Percentiles rank a stretch among this genome's conserved stretches.
Conservation (phyloP, 2,797 vertebrate genomes). For the Mormyrus proboscirostris region DNA sequence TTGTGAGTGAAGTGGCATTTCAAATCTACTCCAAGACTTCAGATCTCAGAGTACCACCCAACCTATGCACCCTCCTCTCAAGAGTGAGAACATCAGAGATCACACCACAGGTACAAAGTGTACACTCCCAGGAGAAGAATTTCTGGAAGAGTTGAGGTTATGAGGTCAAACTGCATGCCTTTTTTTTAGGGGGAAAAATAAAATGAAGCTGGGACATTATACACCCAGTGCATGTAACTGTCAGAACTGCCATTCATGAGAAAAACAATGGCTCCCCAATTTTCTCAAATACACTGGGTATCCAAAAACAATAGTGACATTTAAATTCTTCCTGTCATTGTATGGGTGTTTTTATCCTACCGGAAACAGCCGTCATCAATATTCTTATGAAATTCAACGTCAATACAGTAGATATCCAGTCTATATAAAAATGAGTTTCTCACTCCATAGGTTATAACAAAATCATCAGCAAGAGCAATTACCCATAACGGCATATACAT, state of each 20-base stretch:
- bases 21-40: background rate
- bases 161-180: slow-evolving; percentile 10
- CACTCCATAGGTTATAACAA: background rate
- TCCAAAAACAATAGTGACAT: background rate
- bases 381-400: background rate
- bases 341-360: background rate
- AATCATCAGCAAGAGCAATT: background rate
- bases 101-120: background rate
- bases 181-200: background rate
- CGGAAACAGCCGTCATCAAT: background rate
- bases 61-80: background rate
- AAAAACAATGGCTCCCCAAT: background rate
- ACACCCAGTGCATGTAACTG: background rate
- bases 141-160: background rate
- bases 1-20: background rate
- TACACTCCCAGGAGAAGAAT: background rate
- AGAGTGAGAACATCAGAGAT: background rate
- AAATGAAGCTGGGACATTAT: background rate
- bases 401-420: background rate
- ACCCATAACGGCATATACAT: background rate
- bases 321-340: background rate
- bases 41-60: background rate
- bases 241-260: slow-evolving; percentile 2
- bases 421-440: background rate
- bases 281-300: background rate